Base-by-base conservation (phyloP, 2,888 invertebrate species). In the Tenodera sinensis region DNA sequence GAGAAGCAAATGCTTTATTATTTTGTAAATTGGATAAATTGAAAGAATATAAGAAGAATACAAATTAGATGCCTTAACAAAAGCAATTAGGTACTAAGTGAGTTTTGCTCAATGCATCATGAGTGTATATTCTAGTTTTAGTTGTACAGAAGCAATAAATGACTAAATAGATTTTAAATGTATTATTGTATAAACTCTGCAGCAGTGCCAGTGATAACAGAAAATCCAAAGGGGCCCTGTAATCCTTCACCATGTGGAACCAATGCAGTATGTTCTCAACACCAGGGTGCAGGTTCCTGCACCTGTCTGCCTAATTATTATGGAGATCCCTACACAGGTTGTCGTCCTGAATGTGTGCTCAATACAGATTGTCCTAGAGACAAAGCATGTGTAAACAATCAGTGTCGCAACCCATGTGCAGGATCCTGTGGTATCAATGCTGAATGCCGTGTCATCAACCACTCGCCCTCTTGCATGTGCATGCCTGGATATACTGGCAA, bases 271-370 rank as follows among this genome's bases (percentile, higher is more conserved):
- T 98, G 98, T 93, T 96, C 96, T 93, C 97, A 97, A 93, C 95
- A 96, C 92, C 96, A 96, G 92, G 97, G 96, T 91, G 96, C 96
- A 90, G 97, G 97, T 85, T 97, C 97, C 90, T 98, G 98, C 93
- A 95, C 95, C 90, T 98, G 98, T 93, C 94, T 97, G 90, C 95
- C 96, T 90, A 97, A 97, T 92, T 98, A 97, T 93, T 96, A 96
- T 92, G 98, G 98, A 88, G 97, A 98, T 94, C 97, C 98, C 2
- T 97, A 98, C 92, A 94, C 96, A 84, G 97, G 97, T 92, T 98
- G 98, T 93, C 95, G 97, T 92, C 98, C 98, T 42, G 97, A 98
- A 94, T 98, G 98, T 93, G 96, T 97, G n/a, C 95, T 97, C 91
- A 98, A 98, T 93, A 96, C 96, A 15, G 98, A 98, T 92, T 98